Conservation (phyloP, 1,140 invertebrate genomes). For the Macrobrachium nipponense region DNA sequence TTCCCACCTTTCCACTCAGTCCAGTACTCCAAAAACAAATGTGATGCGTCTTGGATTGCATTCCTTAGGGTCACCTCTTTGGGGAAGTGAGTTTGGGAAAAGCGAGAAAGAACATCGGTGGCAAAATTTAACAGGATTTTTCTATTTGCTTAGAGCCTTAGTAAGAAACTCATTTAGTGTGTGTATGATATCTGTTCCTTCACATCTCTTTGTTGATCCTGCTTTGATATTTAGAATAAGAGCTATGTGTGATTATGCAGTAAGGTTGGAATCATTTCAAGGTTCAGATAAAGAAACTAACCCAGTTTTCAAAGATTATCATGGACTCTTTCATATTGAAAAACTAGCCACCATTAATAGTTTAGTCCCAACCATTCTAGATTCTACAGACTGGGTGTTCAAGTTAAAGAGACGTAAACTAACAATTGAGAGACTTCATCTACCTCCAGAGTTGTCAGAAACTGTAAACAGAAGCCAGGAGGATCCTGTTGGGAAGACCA, state of each 20-base stretch:
- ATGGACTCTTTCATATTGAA: constrained; percentile 82
- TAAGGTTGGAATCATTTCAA: constrained; percentile 84
- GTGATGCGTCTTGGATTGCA: constrained; percentile 81
- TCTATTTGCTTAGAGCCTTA: constrained; percentile 79
- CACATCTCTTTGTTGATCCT: constrained; percentile 78
- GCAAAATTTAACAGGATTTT: constrained; percentile 78
- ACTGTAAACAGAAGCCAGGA: constrained; percentile 78
- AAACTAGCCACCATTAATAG: constrained; percentile 83
- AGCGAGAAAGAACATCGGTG: constrained; percentile 69
- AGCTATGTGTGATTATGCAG: constrained; percentile 80
- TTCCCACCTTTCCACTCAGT: constrained; percentile 70
- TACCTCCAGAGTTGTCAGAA: constrained; percentile 84
- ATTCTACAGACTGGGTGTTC: constrained; percentile 84
- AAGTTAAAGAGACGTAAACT: constrained; percentile 88
- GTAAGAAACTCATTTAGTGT: constrained; percentile 79
- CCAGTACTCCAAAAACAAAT: constrained; percentile 71
- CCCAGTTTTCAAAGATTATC: constrained; percentile 84
- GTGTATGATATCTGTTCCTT: constrained; percentile 81
- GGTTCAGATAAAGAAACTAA: constrained; percentile 84
- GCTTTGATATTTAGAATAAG: constrained; percentile 75
- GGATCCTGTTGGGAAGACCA: constrained; percentile 67
- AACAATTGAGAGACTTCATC: constrained; percentile 83
- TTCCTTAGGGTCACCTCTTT: constrained; percentile 82
- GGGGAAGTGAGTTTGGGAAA: constrained; percentile 74
- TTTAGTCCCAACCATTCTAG: constrained; percentile 78